Percentiles rank a stretch among this genome's conserved stretches.
Evolutionary conservation across 2,797 vertebrate species (phyloP).

Genomic region (Gymnopithys bicolor): DNA sequence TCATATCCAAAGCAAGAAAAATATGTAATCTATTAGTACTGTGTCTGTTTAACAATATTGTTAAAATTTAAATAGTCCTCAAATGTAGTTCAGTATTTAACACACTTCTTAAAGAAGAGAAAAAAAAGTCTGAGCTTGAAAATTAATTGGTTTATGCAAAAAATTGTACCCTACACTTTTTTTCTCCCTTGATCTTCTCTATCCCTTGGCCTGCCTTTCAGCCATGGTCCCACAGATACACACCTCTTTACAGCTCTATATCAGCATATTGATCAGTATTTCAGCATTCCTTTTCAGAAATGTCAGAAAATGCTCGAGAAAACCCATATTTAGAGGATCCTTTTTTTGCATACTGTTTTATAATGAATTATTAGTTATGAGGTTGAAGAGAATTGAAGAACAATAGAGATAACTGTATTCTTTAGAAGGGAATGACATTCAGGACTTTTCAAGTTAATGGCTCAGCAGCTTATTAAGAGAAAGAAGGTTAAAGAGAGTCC

Average conservation of each 20-base stretch:
- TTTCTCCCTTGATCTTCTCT: not conserved
- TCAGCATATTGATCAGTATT: not conserved
- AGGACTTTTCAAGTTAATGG: not conserved
- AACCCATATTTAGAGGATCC: not conserved
- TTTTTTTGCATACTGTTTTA: not conserved
- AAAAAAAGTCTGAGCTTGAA: not conserved
- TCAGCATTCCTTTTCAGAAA: not conserved
- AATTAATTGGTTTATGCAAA: not conserved
- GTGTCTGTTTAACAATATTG: not conserved
- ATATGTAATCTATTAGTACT: not conserved
- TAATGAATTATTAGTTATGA: not conserved
- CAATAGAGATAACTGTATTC: not conserved
- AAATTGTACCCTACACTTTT: not conserved
- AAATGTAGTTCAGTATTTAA: not conserved
- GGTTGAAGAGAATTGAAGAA: not conserved
- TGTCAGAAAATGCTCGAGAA: not conserved
- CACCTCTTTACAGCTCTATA: not conserved
- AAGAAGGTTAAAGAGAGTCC: not conserved
- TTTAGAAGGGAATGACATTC: not conserved
- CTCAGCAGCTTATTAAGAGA: not conserved
- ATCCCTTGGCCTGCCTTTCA: not conserved
- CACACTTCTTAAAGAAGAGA: not conserved
- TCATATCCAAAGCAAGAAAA: not conserved
- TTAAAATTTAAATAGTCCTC: not conserved
- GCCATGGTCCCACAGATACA: not conserved